A percentile compares a stretch with the other conserved stretches of the same genome.
These are phyloP conservation scores for Hirundo rustica DNA, from an alignment of 2,797 vertebrate species.

Conservation along the genomic window DNA sequence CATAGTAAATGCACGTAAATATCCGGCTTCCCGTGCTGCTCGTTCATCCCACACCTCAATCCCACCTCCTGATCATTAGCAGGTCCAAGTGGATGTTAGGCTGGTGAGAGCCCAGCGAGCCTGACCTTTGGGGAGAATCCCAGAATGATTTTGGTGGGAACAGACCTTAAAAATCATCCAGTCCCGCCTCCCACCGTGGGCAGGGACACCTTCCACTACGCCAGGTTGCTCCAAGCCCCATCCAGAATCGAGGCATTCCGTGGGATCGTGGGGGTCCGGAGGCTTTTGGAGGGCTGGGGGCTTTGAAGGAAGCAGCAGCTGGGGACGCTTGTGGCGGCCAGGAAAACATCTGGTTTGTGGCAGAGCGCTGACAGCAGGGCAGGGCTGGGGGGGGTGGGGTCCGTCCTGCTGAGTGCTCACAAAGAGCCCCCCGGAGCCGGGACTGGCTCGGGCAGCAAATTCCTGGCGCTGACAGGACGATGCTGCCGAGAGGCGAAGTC, in stretches of 20 bases:
- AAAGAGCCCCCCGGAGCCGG: neutral
- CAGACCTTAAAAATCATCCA: neutral
- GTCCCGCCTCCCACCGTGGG: neutral
- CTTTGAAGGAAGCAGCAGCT: neutral
- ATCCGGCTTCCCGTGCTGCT: neutral
- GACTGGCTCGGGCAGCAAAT: neutral
- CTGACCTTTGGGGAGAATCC: neutral
- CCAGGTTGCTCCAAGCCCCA: neutral
- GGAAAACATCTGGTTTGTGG: neutral
- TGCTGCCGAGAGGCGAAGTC: neutral
- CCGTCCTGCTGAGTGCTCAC: neutral
- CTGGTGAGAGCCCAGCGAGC: fast-evolving
- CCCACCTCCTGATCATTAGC: neutral
- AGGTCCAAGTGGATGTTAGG: neutral
- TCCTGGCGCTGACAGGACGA: neutral
- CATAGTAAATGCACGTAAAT: neutral
- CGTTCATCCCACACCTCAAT: neutral
- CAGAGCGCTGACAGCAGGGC: neutral
- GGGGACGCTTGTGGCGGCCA: neutral
- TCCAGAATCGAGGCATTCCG: neutral
- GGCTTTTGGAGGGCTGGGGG: neutral
- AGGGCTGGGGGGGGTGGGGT: neutral
- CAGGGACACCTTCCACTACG: neutral
- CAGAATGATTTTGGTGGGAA: neutral
- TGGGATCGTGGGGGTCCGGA: fast-evolving